A percentile compares a stretch with the other conserved stretches of the same genome.
These are phyloP conservation scores for Forbesichthys agassizii DNA, from an alignment of 2,113 vertebrate genomes.

Conservation along the genomic window DNA sequence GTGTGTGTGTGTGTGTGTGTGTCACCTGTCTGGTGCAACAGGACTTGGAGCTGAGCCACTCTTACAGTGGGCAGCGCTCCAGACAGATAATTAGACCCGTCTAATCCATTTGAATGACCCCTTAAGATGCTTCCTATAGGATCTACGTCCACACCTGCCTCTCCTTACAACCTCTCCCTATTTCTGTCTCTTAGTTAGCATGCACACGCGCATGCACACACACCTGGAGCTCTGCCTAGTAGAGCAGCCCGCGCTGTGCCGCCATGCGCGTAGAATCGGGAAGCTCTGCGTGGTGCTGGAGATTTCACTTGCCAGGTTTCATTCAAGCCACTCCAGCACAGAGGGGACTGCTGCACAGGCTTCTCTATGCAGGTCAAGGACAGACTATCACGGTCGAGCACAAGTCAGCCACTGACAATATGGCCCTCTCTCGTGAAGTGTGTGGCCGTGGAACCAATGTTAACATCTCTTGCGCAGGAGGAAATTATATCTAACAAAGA, in stretches of 20 bases:
- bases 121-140: conserved; percentile 46
- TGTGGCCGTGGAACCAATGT: too few relatives aligned
- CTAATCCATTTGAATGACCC: conserved; percentile 30
- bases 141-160: conserved; percentile 34
- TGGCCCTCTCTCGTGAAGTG: neutral
- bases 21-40: conserved; percentile 29
- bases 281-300: conserved; percentile 37
- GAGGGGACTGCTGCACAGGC: too few relatives aligned
- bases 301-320: neutral
- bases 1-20: conserved; percentile 19
- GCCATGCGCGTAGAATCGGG: conserved; percentile 9
- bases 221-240: conserved; percentile 41
- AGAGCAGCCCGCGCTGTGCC: conserved; percentile 18
- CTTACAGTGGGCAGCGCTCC: conserved; percentile 43
- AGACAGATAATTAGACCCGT: conserved; percentile 39
- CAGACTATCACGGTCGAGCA: too few relatives aligned
- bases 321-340: too few relatives aligned
- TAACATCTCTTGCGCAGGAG: conserved; percentile 10
- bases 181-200: neutral
- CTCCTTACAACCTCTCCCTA: neutral
- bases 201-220: neutral
- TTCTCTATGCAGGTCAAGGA: too few relatives aligned
- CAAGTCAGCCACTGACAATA: too few relatives aligned
- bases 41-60: conserved; percentile 29
- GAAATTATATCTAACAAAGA: conserved; percentile 11